A percentile compares a stretch with the other conserved stretches of the same genome.
Evolutionary conservation across 2,888 invertebrate species (phyloP).

Genomic region (Coremacera marginata): DNA sequence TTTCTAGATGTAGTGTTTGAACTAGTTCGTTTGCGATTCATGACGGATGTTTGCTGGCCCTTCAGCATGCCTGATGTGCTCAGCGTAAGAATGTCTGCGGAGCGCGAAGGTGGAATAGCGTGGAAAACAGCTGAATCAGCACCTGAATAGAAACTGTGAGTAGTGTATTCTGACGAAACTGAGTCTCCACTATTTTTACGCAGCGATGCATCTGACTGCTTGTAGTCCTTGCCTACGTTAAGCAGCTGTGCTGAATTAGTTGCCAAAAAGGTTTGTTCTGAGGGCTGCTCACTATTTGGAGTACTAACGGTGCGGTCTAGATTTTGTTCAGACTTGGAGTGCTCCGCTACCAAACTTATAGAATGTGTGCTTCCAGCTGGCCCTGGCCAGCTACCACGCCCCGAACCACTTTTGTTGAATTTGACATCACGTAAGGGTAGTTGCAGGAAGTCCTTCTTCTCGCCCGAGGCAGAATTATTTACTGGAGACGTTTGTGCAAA

Average conservation of each 20-base stretch:
- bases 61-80: conserved; percentile 66
- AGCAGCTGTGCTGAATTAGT: conserved; percentile 49
- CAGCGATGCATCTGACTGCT: conserved; percentile 63
- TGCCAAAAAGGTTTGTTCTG: neutral
- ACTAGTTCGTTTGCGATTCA: conserved; percentile 73
- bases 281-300: neutral
- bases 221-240: conserved; percentile 50
- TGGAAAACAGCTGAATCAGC: conserved; percentile 56
- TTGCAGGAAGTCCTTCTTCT: conserved; percentile 57
- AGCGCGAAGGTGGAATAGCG: conserved; percentile 81
- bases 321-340: conserved; percentile 87
- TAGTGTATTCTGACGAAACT: conserved; percentile 71
- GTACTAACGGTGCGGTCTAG: conserved; percentile 61
- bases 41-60: conserved; percentile 72
- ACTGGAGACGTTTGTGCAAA: conserved; percentile 57
- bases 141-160: conserved; percentile 69
- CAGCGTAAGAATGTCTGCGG: conserved; percentile 80
- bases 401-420: conserved; percentile 81
- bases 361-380: conserved; percentile 69
- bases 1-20: conserved; percentile 61
- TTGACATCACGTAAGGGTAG: conserved; percentile 75
- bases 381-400: conserved; percentile 89
- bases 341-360: conserved; percentile 71
- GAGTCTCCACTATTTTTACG: conserved; percentile 74
- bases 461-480: conserved; percentile 26